phyloP scores from a whole-genome alignment of 2,888 invertebrate species.

The Agonopterix heracliana region DNA sequence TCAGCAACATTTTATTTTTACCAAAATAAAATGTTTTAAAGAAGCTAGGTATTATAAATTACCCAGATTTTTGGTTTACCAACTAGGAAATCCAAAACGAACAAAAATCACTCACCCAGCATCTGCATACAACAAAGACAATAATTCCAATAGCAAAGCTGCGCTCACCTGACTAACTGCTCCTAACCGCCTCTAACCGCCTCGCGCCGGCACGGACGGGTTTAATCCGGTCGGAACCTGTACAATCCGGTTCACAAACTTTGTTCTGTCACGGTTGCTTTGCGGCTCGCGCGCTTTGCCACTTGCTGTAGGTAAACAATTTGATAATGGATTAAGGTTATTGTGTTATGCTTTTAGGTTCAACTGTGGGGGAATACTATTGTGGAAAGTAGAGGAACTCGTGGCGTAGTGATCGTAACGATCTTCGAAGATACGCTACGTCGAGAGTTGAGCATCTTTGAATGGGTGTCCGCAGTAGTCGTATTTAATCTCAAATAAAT shows the following conservation, averaged over 20 bases:
- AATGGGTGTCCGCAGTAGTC: too few relatives aligned
- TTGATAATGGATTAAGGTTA: constrained; percentile 2
- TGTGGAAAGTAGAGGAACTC: too few relatives aligned
- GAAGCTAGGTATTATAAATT: too few relatives aligned
- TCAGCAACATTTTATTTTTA: too few relatives aligned
- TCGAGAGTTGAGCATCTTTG: too few relatives aligned
- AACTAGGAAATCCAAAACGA: too few relatives aligned
- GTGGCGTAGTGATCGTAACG: too few relatives aligned
- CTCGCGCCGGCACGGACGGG: constrained; percentile 15
- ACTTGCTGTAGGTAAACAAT: constrained; percentile 7
- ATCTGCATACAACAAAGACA: constrained; percentile 39
- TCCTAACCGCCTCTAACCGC: constrained; percentile 34
- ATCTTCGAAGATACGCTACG: too few relatives aligned
- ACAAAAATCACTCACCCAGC: constrained; percentile 10
- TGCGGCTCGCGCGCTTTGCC: constrained; percentile 49
- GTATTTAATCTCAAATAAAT: too few relatives aligned
- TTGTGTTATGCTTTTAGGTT: background rate
- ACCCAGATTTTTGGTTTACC: too few relatives aligned
- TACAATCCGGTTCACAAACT: constrained; percentile 43
- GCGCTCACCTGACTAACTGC: constrained; percentile 53
- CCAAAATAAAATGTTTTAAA: too few relatives aligned
- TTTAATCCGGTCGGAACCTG: constrained; percentile 48
- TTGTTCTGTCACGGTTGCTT: constrained; percentile 54
- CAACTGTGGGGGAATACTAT: too few relatives aligned
- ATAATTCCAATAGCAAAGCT: constrained; percentile 46